Percentiles rank a stretch among this genome's conserved stretches.
These are phyloP conservation scores for Betta splendens DNA, from an alignment of 2,797 vertebrate species.

Conservation along the genomic window DNA sequence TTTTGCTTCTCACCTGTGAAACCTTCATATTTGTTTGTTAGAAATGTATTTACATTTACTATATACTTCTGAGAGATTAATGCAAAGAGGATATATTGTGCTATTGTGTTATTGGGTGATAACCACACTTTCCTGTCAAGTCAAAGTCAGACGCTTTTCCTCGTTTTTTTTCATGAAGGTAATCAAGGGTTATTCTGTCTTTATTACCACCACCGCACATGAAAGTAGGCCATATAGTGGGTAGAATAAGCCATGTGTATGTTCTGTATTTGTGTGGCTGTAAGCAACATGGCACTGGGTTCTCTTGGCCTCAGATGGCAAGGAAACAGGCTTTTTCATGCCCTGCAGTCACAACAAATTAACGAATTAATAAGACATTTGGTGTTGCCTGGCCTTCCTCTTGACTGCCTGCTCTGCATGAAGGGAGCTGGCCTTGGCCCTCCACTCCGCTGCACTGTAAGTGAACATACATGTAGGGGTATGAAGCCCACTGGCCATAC, in stretches of 20 bases:
- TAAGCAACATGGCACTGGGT: constrained; percentile 68
- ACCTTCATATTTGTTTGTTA: too few relatives aligned
- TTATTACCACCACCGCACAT: constrained; percentile 78
- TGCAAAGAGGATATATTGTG: too few relatives aligned
- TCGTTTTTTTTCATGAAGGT: constrained; percentile 69
- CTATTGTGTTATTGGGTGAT: too few relatives aligned
- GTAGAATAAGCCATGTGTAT: constrained; percentile 43
- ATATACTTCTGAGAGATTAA: too few relatives aligned
- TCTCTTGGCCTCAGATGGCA: constrained; percentile 85
- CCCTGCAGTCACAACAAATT: constrained; percentile 84
- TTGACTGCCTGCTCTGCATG: constrained; percentile 82
- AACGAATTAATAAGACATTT: constrained; percentile 86
- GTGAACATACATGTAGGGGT: constrained; percentile 52
- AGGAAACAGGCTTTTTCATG: constrained; percentile 82
- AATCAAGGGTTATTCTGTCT: constrained; percentile 75
- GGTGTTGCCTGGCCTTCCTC: constrained; percentile 84
- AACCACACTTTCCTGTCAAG: constrained; percentile 45
- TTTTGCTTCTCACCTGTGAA: too few relatives aligned
- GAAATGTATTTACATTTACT: too few relatives aligned
- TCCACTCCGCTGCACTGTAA: constrained; percentile 57
- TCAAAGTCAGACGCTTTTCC: constrained; percentile 65
- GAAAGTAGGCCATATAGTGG: constrained; percentile 79
- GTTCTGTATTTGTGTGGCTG: constrained; percentile 32
- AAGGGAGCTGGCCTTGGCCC: constrained; percentile 70
- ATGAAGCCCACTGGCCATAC: constrained; percentile 64